Conservation (phyloP, 1,140 invertebrate species). For the Trachelipus rathkii region DNA sequence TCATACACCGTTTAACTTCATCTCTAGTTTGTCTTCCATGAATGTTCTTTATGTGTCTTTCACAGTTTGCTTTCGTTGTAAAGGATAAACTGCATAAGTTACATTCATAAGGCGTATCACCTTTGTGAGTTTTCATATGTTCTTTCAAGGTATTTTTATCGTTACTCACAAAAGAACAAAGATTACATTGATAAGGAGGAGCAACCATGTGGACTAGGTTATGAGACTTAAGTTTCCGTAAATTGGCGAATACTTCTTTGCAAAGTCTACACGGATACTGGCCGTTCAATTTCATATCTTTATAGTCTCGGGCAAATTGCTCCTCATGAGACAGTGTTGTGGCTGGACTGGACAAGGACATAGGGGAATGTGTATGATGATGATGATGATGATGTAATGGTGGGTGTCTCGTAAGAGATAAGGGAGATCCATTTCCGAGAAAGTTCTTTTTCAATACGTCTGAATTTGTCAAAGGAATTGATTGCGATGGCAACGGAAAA, state of each 20-base stretch:
- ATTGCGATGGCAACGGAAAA: not conserved
- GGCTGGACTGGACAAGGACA: not conserved
- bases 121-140: conserved; percentile 89
- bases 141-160: conserved; percentile 85
- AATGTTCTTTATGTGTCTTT: conserved; percentile 64
- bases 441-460: not conserved
- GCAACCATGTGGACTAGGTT: conserved; percentile 61
- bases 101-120: conserved; percentile 90
- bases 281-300: conserved; percentile 77
- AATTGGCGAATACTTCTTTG: conserved; percentile 74
- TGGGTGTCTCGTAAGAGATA: not conserved
- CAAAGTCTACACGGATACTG: conserved; percentile 86
- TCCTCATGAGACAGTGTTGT: conserved; percentile 35
- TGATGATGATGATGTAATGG: not conserved
- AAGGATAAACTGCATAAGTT: conserved; percentile 90
- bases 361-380: not conserved
- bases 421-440: not conserved
- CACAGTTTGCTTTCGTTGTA: conserved; percentile 88
- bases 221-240: conserved; percentile 84
- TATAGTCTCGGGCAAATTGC: conserved; percentile 46
- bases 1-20: conserved; percentile 75
- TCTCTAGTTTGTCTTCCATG: conserved; percentile 78
- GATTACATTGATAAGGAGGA: conserved; percentile 75
- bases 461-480: not conserved
- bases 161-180: conserved; percentile 81